Base-by-base conservation (phyloP, 2,888 invertebrate species). In the Athalia circularis region DNA sequence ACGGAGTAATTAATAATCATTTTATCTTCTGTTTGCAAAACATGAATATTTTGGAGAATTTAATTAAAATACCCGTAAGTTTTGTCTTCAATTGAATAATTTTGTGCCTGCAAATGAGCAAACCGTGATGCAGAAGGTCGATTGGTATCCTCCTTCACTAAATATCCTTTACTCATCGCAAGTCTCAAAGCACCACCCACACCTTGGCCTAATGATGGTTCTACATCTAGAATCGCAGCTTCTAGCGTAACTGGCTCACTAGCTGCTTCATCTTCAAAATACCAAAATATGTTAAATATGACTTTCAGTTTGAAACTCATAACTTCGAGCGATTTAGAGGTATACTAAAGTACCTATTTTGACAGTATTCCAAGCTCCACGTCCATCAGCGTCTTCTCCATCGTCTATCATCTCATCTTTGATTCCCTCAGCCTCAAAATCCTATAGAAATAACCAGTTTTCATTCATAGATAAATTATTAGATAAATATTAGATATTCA, bases 121-220 rank as follows among this genome's bases (percentile, higher is more conserved):
- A 95, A 93, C 84, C 94, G 92, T 0, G 95, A 93, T 65, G 95
- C 94, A 11, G 94, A 94, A 0, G 94, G 94, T n/a, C 94, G 90
- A 88, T 95, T 95, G 79, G 93, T 92, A 76, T 94, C 94, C 84
- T 96, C 96, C 83, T 95, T 95, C 90, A 97, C 97, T 79, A 98
- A 92, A 91, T 98, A 98, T 8, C 97, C 99, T 92, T 99, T 99
- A 87, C 97, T 97, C 89, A 96, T 93, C 45, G 99, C 99, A 81
- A 99, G 92, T 87, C 95, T 94, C 80, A 99, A 92, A 11, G 99
- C 98, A 82, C 97, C 97, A 64, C 95, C 97, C 80, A 99, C 95
- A 74, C 99, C 99, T n/a, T 94, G 93, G 80, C 96, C 96, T 72
- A 98, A 94, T 86, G 96, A 95, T 1, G 98, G 98, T 91, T 99